Percentiles rank a stretch among this genome's conserved stretches.
Evolutionary conservation across 2,797 vertebrate genomes (phyloP).

Genomic region (Fundulus diaphanus): DNA sequence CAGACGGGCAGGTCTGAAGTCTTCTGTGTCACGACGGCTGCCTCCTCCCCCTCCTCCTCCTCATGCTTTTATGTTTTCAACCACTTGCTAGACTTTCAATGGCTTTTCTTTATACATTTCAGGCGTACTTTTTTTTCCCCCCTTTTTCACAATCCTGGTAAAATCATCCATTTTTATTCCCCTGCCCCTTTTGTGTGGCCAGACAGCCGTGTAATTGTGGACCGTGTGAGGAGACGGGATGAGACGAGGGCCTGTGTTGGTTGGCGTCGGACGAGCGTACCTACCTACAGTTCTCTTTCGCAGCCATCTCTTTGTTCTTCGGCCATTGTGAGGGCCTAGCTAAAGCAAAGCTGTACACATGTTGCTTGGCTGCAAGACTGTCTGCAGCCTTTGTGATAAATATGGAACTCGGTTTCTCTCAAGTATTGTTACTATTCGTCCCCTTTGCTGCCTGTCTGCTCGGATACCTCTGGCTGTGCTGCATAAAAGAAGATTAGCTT

Average conservation of each 20-base stretch:
- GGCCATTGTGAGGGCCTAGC: slow-evolving; percentile 61
- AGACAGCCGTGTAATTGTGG: slow-evolving; percentile 76
- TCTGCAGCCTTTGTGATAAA: slow-evolving; percentile 81
- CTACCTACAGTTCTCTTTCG: slow-evolving; percentile 63
- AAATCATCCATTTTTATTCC: slow-evolving; percentile 68
- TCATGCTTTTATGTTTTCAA: slow-evolving; percentile 64
- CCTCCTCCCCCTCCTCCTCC: slow-evolving; percentile 41
- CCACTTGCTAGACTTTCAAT: slow-evolving; percentile 69
- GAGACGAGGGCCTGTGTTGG: slow-evolving; percentile 58
- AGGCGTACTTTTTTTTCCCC: slow-evolving; percentile 62
- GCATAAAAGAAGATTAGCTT: slow-evolving; percentile 71
- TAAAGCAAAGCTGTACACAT: slow-evolving; percentile 70
- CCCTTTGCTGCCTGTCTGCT: slow-evolving; percentile 52
- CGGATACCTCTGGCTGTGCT: slow-evolving; percentile 59
- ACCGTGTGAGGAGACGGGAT: slow-evolving; percentile 56
- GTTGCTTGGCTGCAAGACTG: slow-evolving; percentile 67
- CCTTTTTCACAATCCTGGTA: slow-evolving; percentile 45
- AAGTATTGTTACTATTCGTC: slow-evolving; percentile 66
- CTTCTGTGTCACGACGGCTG: slow-evolving; percentile 50
- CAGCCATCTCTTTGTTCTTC: slow-evolving; percentile 67
- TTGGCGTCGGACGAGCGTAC: slow-evolving; percentile 43
- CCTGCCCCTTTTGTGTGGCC: slow-evolving; percentile 68
- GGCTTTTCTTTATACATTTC: slow-evolving; percentile 65
- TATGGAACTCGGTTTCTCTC: slow-evolving; percentile 66
- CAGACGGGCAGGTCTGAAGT: slow-evolving; percentile 58